Base-by-base conservation (phyloP, 1,140 invertebrate genomes). In the Asbolus verrucosus region DNA sequence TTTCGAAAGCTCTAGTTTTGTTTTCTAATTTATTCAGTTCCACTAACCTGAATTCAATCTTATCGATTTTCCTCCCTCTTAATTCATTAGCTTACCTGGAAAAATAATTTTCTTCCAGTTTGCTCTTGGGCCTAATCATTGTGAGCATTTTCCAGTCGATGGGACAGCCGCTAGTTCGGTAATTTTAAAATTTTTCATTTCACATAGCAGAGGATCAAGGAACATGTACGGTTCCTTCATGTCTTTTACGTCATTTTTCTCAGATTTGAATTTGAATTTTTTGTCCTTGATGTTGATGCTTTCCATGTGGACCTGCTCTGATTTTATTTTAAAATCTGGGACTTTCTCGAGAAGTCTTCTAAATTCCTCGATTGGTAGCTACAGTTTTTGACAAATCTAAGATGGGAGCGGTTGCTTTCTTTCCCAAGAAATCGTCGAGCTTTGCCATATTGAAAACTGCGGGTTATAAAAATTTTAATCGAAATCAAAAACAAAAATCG, bases 141-240 rank as follows among this genome's bases (percentile, higher is more conserved):
- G 94, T 97, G 4, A 97, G 81, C 94, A 97, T 97, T 79, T 90
- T 88, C 94, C 94, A 97, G 76, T 95, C 92, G 61, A 97, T 97
- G n/a, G 92, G 88, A 96, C 92, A 9, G 88, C 84, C 70, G 91
- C 91, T 19, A 96, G 82, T 75, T 96, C 93, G 63, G 91, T 88
- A 36, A 96, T 84, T 76, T 90, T 88, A 13, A 94, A 84, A 15
- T 84, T 84, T 74, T 86, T 86, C 94, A 96, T 96, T 79, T 94
- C 92, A 0, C 86, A 82, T 1, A 94, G 94, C 60, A 94, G 84
- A 0, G 94, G 94, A 83, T 96, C 89, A 62, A 90, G 89, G 79
- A 92, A 93, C 0, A 82, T 83, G 79, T 88, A 92, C 24, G 87
- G 84, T 62, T 86, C 86, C 41, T 85, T 84, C 77, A 84, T 83